Conservation (phyloP, 2,113 vertebrate species). For the Triplophysa rosa region DNA sequence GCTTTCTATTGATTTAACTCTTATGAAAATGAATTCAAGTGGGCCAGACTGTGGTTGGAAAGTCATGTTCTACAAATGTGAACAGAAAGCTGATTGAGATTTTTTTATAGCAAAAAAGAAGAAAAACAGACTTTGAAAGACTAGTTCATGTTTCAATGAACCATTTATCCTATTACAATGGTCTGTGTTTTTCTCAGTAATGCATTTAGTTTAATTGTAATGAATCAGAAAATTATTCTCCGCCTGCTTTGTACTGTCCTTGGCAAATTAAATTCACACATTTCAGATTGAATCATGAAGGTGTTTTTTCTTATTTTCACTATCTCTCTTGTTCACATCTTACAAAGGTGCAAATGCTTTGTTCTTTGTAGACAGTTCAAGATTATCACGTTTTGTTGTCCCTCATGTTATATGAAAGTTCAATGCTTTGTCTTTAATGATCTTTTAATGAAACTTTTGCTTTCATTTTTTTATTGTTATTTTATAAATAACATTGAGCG, state of each 20-base stretch:
- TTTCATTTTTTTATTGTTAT: no score
- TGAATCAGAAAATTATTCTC: neutral
- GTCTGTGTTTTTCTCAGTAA: neutral
- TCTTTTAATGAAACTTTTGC: no score
- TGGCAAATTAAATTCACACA: neutral
- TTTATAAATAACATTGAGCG: neutral
- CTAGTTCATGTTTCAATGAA: neutral
- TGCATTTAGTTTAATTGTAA: neutral
- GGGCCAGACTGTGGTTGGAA: neutral
- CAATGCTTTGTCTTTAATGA: no score
- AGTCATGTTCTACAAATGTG: neutral
- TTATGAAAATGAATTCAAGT: neutral
- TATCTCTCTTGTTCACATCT: neutral
- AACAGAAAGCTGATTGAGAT: neutral
- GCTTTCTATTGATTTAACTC: neutral
- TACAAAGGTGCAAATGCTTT: no score
- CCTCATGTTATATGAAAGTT: no score
- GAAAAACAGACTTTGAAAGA: neutral
- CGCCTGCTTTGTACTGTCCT: neutral
- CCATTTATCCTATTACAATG: neutral
- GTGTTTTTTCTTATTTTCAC: neutral
- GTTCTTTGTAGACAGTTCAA: no score
- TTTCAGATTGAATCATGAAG: slow-evolving; percentile 2
- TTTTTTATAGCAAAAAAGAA: neutral
- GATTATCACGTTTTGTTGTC: no score